Conservation (phyloP, 2,113 vertebrate genomes). For the Empidonax alnorum region DNA sequence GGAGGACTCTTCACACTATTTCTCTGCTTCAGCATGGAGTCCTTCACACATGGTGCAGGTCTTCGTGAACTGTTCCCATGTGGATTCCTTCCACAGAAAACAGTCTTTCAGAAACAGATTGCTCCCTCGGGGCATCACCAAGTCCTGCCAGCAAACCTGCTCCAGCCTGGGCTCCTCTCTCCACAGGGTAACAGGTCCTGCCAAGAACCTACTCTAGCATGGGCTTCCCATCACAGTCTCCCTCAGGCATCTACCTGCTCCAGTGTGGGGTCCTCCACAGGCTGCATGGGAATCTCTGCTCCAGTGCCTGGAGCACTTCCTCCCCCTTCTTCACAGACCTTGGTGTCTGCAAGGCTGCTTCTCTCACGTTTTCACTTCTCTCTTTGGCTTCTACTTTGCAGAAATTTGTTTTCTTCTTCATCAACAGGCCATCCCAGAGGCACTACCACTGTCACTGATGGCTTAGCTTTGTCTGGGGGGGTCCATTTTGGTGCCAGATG, state of each 20-base stretch:
- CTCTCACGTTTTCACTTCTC: not conserved
- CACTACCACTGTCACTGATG: fast-evolving
- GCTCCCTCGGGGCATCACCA: not conserved
- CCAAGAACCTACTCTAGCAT: fast-evolving
- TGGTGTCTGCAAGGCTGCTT: not conserved
- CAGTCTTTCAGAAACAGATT: not conserved
- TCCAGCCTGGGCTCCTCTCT: not conserved
- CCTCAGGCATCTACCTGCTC: not conserved
- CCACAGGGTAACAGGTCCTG: not conserved
- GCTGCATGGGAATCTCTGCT: not conserved
- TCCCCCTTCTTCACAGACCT: fast-evolving
- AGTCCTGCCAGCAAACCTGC: not conserved
- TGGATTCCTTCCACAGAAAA: fast-evolving
- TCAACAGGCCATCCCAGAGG: not conserved
- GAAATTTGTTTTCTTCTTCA: not conserved
- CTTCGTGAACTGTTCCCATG: fast-evolving
- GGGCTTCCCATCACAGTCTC: too few relatives aligned
- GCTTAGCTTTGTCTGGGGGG: fast-evolving
- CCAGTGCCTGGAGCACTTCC: fast-evolving
- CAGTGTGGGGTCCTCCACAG: fast-evolving
- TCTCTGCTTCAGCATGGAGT: fast-evolving
- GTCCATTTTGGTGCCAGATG: not conserved
- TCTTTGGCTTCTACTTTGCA: not conserved
- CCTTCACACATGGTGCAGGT: not conserved
- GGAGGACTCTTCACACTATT: not conserved